phyloP scores from a whole-genome alignment of 2,113 vertebrate genomes.

The Connochaetes taurinus region DNA sequence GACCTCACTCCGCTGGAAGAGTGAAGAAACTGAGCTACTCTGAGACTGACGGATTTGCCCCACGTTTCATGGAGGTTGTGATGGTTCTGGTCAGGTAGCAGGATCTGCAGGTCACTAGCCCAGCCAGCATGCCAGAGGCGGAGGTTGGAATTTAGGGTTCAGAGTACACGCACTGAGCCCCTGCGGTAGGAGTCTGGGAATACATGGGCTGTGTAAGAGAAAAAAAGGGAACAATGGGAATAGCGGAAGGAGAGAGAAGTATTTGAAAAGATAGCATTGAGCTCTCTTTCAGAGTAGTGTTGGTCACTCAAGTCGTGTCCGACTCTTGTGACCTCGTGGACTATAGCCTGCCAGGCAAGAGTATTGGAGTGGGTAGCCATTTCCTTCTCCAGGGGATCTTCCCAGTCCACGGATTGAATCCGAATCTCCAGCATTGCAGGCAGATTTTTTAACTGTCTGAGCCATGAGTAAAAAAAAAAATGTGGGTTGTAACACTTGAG shows the following conservation, averaged over 20 bases:
- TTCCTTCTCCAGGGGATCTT: background rate
- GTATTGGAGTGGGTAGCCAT: background rate
- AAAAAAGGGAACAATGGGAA: background rate
- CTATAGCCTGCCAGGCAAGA: background rate
- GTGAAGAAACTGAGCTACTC: background rate
- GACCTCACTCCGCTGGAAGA: background rate
- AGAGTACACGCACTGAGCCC: background rate
- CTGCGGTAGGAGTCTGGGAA: background rate
- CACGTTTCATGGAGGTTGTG: background rate
- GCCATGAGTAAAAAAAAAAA: background rate
- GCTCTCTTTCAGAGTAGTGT: background rate
- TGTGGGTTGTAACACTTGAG: background rate
- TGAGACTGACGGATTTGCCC: background rate
- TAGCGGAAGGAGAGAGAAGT: background rate
- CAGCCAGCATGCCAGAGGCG: background rate
- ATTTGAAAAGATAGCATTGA: background rate
- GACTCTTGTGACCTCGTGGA: background rate
- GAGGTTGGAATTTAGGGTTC: background rate
- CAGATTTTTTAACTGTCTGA: background rate
- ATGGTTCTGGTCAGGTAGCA: background rate
- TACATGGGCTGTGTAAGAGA: background rate
- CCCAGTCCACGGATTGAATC: background rate
- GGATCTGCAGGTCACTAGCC: background rate
- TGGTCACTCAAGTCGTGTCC: rapidly evolving
- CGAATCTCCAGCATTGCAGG: background rate